Evolutionary conservation across 1,140 invertebrate genomes (phyloP).

Genomic region (Drosophila pseudoananassae): DNA sequence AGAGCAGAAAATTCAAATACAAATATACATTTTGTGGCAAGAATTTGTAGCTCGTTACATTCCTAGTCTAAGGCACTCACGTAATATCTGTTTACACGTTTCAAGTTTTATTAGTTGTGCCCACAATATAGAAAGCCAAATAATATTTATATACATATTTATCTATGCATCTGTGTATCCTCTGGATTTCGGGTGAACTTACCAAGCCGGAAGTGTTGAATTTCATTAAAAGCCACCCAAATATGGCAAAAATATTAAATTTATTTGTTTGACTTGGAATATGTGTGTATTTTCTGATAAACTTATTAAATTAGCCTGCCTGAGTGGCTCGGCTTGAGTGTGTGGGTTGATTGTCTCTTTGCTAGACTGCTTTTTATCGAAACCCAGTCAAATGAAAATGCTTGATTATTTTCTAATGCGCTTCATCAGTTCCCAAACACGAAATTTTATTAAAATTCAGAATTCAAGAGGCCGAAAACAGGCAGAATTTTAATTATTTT

Average conservation of each 20-base stretch:
- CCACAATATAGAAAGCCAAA: background rate
- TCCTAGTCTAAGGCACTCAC: conserved; percentile 26
- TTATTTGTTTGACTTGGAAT: conserved; percentile 13
- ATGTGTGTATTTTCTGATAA: conserved; percentile 19
- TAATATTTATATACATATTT: background rate
- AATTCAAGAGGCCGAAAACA: background rate
- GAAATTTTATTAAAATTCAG: conserved; percentile 11
- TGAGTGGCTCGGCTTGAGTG: conserved; percentile 43
- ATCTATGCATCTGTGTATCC: conserved; percentile 6
- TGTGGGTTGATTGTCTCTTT: conserved; percentile 24
- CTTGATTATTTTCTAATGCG: conserved; percentile 61
- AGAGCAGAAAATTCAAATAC: conserved; percentile 70
- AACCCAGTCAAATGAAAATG: conserved; percentile 67
- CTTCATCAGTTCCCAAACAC: conserved; percentile 34
- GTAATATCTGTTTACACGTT: conserved; percentile 37
- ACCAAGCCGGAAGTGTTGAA: conserved; percentile 61
- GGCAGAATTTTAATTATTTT: background rate
- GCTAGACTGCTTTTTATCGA: conserved; percentile 26
- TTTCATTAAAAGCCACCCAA: conserved; percentile 63
- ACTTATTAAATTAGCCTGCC: conserved; percentile 75
- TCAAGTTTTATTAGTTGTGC: conserved; percentile 42
- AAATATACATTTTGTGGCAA: conserved; percentile 75
- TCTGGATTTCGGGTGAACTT: conserved; percentile 18
- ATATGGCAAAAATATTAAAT: conserved; percentile 64
- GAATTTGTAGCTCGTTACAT: conserved; percentile 75